Evolutionary conservation across 2,888 invertebrate genomes (phyloP).

Genomic region (Imbricaverruca yamaguchii): DNA sequence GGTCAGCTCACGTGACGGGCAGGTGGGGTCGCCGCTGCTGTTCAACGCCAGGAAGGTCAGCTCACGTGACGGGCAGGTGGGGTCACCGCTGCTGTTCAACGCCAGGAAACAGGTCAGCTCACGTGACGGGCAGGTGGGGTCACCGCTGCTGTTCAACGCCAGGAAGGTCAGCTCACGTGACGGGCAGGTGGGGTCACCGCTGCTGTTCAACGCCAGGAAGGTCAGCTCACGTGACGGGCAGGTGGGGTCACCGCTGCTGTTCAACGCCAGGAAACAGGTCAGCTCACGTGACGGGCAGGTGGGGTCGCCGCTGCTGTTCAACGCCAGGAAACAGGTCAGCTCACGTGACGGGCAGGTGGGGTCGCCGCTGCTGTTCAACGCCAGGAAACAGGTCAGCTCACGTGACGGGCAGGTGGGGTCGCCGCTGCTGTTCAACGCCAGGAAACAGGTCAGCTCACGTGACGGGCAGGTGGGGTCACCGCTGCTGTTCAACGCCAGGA

Average conservation of each 20-base stretch:
- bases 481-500: constrained; percentile 36
- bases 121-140: background rate
- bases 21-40: constrained; percentile 42
- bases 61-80: too few relatives aligned
- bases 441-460: background rate
- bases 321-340: background rate
- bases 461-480: constrained; percentile 39
- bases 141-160: constrained; percentile 42
- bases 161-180: background rate
- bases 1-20: too few relatives aligned
- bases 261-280: background rate
- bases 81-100: constrained; percentile 42
- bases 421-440: constrained; percentile 42
- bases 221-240: too few relatives aligned
- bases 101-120: background rate
- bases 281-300: too few relatives aligned
- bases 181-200: constrained; percentile 42
- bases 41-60: background rate
- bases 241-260: constrained; percentile 42
- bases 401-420: constrained; percentile 1
- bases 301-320: constrained; percentile 42
- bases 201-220: background rate
- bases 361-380: constrained; percentile 42
- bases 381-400: background rate
- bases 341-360: too few relatives aligned